phyloP scores from a whole-genome alignment of 2,113 vertebrate genomes.

The Talpa occidentalis region DNA sequence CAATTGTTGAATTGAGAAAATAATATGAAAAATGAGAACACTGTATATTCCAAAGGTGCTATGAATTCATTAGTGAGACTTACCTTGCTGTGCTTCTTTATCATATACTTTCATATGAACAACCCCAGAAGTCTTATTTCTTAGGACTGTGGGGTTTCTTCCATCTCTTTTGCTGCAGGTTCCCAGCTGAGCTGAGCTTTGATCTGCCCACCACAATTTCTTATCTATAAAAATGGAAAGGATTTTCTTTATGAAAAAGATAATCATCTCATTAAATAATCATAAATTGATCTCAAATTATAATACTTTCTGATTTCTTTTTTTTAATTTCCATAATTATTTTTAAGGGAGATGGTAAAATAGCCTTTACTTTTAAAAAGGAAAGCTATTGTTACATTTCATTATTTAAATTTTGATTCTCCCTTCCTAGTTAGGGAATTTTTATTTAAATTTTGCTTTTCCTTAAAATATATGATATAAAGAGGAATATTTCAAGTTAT shows the following conservation, averaged over 20 bases:
- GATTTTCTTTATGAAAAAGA: constrained; percentile 3
- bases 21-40: background rate
- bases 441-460: background rate
- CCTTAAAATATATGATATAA: background rate
- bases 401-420: background rate
- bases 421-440: background rate
- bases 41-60: background rate
- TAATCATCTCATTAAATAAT: background rate
- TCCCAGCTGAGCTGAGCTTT: constrained; percentile 94
- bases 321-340: background rate
- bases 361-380: constrained; percentile 4
- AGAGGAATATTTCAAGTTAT: background rate
- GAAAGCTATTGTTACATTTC: background rate
- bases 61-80: background rate
- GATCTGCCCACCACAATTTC: constrained; percentile 98
- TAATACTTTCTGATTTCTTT: constrained; percentile 38
- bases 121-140: constrained; percentile 96
- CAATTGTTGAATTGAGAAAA: background rate
- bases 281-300: background rate
- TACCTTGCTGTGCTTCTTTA: constrained; percentile 96
- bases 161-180: constrained; percentile 96
- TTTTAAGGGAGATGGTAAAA: constrained; percentile 21
- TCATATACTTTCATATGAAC: constrained; percentile 99
- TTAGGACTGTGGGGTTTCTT: constrained; percentile 89
- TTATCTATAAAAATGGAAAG: constrained; percentile 88